Percentiles rank a stretch among this genome's conserved stretches.
phyloP scores from a whole-genome alignment of 2,797 vertebrate genomes.

The Enteromius trimaculatus region DNA sequence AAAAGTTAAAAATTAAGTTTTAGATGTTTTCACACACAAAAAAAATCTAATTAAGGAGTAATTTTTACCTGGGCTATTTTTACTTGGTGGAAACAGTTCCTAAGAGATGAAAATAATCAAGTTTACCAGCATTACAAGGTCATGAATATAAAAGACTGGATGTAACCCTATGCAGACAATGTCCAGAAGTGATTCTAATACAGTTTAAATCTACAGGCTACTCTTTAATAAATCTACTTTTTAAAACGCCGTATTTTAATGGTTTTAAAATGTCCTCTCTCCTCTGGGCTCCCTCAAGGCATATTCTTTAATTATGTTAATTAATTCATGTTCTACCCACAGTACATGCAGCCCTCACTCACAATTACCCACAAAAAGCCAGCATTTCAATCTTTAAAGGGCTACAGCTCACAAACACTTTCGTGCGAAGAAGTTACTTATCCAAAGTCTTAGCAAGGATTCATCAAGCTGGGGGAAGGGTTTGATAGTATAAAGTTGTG shows the following conservation, averaged over 20 bases:
- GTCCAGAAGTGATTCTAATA: not conserved
- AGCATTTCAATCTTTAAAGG: slow-evolving; percentile 49
- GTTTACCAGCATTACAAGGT: not conserved
- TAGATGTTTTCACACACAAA: not conserved
- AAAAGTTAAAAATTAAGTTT: not conserved
- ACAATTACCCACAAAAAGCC: slow-evolving; percentile 40
- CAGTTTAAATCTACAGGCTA: not conserved
- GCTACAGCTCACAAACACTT: slow-evolving; percentile 58
- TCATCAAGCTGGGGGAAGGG: slow-evolving; percentile 28
- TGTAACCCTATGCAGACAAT: not conserved
- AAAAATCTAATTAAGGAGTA: not conserved
- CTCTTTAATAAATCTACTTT: too few species aligned
- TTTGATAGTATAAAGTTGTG: slow-evolving; percentile 28
- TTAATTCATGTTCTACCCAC: slow-evolving; percentile 62
- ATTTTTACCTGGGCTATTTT: not conserved
- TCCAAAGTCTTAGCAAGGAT: not conserved
- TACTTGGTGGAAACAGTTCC: not conserved
- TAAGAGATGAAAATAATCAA: not conserved
- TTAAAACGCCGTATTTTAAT: not conserved
- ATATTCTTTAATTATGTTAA: slow-evolving; percentile 65
- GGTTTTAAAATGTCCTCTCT: slow-evolving; percentile 12
- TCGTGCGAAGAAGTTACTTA: slow-evolving; percentile 57
- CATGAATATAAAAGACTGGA: not conserved
- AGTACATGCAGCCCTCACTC: slow-evolving; percentile 53
- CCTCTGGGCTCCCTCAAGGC: slow-evolving; percentile 59